A percentile compares a stretch with the other conserved stretches of the same genome.
Conservation (phyloP, 2,888 invertebrate species). For the Xanthia icteritia region DNA sequence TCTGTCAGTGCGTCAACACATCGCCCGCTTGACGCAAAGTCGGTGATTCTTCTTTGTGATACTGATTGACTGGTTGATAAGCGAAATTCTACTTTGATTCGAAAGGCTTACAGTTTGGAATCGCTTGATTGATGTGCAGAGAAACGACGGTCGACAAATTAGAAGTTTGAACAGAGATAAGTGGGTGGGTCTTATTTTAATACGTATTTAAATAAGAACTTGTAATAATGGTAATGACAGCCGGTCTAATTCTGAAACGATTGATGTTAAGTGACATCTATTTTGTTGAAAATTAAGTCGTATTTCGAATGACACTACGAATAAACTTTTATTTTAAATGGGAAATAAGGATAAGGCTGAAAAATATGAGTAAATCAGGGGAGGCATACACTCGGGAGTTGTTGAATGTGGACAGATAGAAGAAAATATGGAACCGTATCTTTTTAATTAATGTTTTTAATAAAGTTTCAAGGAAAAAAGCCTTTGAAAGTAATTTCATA, state of each 20-base stretch:
- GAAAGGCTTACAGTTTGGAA: slow-evolving; percentile 75
- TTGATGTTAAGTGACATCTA: slow-evolving; percentile 41
- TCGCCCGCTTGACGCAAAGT: slow-evolving; percentile 77
- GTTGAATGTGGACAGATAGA: slow-evolving; percentile 15
- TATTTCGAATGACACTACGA: slow-evolving; percentile 19
- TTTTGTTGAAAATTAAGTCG: slow-evolving; percentile 36
- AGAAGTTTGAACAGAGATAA: slow-evolving; percentile 71
- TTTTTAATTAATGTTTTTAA: slow-evolving; percentile 40
- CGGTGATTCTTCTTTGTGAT: slow-evolving; percentile 84
- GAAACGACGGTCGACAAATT: slow-evolving; percentile 71
- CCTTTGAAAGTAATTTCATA: slow-evolving; percentile 2
- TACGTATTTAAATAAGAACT: slow-evolving; percentile 64
- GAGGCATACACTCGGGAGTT: background rate
- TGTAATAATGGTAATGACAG: slow-evolving; percentile 61
- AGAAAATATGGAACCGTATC: slow-evolving; percentile 47
- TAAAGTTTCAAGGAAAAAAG: slow-evolving; percentile 14
- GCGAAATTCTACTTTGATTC: slow-evolving; percentile 80
- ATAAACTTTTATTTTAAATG: slow-evolving; percentile 27
- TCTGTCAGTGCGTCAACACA: slow-evolving; percentile 84
- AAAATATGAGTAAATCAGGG: slow-evolving; percentile 27
- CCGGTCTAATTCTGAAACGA: slow-evolving; percentile 23
- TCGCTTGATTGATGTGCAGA: slow-evolving; percentile 79
- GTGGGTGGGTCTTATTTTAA: slow-evolving; percentile 64
- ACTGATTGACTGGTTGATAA: slow-evolving; percentile 86
- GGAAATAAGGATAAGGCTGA: slow-evolving; percentile 1